These are phyloP conservation scores for Glaucomys volans DNA, from an alignment of 2,113 vertebrate species.

Conservation along the genomic window DNA sequence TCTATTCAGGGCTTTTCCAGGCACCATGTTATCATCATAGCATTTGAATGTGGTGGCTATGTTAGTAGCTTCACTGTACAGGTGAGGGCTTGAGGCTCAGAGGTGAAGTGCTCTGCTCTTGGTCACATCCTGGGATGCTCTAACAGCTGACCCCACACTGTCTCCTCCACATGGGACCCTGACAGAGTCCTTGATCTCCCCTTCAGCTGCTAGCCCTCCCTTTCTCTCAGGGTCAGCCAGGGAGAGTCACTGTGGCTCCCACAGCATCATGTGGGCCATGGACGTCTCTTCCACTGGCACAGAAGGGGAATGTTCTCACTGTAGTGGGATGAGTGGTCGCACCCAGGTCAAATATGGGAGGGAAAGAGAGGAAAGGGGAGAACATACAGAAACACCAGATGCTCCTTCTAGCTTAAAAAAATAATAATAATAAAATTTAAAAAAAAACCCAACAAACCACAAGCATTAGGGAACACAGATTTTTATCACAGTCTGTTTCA, in stretches of 20 bases:
- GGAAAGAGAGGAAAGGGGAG: neutral
- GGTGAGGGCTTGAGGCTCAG: neutral
- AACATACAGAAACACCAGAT: constrained; percentile 60
- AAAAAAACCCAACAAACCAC: too few relatives aligned
- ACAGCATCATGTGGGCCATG: neutral
- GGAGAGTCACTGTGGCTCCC: neutral
- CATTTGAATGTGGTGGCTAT: neutral
- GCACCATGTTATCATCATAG: neutral
- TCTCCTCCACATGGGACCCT: neutral
- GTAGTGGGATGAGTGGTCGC: neutral
- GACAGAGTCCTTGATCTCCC: neutral
- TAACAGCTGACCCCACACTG: neutral
- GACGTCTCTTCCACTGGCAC: neutral
- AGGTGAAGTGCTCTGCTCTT: neutral
- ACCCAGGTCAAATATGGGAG: constrained; percentile 49
- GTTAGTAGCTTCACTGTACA: too few relatives aligned
- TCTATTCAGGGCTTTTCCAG: neutral
- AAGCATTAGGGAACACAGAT: constrained; percentile 64
- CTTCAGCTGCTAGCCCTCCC: neutral
- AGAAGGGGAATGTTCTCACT: neutral
- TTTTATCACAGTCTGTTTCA: constrained; percentile 66
- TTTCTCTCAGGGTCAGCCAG: neutral
- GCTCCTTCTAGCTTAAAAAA: constrained; percentile 58
- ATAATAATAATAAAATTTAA: too few relatives aligned
- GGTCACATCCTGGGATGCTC: neutral